Base-by-base conservation (phyloP, 2,797 vertebrate genomes). In the Eulemur mongoz region DNA sequence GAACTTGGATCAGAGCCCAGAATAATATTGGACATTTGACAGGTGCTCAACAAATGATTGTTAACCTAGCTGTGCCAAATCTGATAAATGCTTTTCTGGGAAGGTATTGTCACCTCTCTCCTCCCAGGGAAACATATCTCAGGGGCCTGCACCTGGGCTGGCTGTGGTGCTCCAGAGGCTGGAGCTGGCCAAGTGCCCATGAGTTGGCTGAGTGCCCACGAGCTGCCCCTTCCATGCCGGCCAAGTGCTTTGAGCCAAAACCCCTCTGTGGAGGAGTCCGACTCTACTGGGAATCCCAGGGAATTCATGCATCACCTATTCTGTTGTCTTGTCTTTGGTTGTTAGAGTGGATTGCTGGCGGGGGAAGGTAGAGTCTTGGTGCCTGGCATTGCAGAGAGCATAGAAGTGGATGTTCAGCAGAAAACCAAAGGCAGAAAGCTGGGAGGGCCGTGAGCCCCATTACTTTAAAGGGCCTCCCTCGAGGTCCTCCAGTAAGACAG, bases 21-120 rank as follows among this genome's bases (percentile, higher is more conserved):
- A 82, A 65, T 63, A 89, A n/a, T 32, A 23, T 5, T 38, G 59
- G 70, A 79, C 54, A n/a, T 48, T 48, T 88, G 38, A 78, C 30
- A 69, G 54, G 45, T n/a, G 6, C 57, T 93, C 45, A 54, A 3
- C 18, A 57, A 84, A 40, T 81, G 57, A 18, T 72, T 65, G 30
- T 85, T 72, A 69, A 52, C 48, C 82, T 69, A 65, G 45, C 54
- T 38, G 1, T 43, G 79, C 78, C 84, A 90, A 8, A 72, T 91
- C 72, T 69, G 93, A 78, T 91, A 45, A 84, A 45, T 35, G 18
- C 50, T 87, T 94, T 86, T 43, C n/a, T 22, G 15, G 61, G 72
- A 43, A 59, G 80, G 50, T 13, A 35, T 35, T n/a, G 35, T 25
- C 40, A 40, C 63, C 8, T 89, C n/a, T 78, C 15, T 5, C 4